Evolutionary conservation across 2,888 invertebrate genomes (phyloP).

Genomic region (Chouioia cunea): DNA sequence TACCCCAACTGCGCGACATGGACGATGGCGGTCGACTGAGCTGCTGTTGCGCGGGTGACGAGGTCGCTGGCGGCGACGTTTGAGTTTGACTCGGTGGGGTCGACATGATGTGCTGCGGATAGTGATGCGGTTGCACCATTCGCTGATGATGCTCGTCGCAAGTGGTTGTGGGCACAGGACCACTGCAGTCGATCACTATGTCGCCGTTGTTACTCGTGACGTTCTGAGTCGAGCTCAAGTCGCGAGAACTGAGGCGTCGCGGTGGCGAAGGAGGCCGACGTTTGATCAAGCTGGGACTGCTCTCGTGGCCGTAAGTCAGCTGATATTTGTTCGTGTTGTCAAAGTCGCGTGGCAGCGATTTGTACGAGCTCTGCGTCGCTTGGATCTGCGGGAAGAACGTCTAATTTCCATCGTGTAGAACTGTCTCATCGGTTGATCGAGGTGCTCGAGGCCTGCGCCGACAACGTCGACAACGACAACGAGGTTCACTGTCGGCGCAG

Average conservation of each 20-base stretch:
- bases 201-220: slow-evolving; percentile 58
- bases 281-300: slow-evolving; percentile 81
- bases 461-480: too few species aligned
- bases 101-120: slow-evolving; percentile 46
- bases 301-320: slow-evolving; percentile 67
- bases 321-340: slow-evolving; percentile 71
- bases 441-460: too few species aligned
- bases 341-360: slow-evolving; percentile 71
- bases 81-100: slow-evolving; percentile 46
- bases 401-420: slow-evolving; percentile 32
- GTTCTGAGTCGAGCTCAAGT: slow-evolving; percentile 52
- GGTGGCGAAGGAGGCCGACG: slow-evolving; percentile 87
- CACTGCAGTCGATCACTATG: slow-evolving; percentile 67
- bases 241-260: slow-evolving; percentile 75
- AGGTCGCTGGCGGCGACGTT: slow-evolving; percentile 74
- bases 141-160: slow-evolving; percentile 63
- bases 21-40: slow-evolving; percentile 68
- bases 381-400: slow-evolving; percentile 50
- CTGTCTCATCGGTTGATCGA: too few species aligned
- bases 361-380: slow-evolving; percentile 69
- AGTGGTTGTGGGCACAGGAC: slow-evolving; percentile 68
- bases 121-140: slow-evolving; percentile 54
- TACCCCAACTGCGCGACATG: slow-evolving; percentile 73
- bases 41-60: slow-evolving; percentile 75
- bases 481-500: too few species aligned